A percentile compares a stretch with the other conserved stretches of the same genome.
Evolutionary conservation across 2,113 vertebrate genomes (phyloP).

Genomic region (Myotis brandtii): DNA sequence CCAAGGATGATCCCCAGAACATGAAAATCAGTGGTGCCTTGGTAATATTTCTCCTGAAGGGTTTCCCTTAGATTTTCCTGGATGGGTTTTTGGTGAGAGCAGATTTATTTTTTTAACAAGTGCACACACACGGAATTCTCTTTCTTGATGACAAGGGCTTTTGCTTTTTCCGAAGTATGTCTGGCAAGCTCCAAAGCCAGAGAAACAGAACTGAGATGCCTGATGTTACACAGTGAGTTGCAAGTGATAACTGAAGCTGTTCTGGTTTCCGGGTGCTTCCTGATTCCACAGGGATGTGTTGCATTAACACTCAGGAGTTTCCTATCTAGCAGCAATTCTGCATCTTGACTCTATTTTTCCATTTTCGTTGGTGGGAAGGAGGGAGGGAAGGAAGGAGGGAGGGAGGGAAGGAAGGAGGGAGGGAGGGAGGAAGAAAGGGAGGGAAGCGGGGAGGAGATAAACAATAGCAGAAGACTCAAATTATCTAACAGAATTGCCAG

Average conservation of each 20-base stretch:
- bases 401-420: not conserved
- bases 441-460: not conserved
- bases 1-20: not conserved
- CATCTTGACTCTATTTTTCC: not conserved
- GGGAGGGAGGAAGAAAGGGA: not conserved
- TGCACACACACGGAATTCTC: slow-evolving; percentile 43
- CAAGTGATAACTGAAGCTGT: not conserved
- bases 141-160: slow-evolving; percentile 42
- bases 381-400: not conserved
- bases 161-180: slow-evolving; percentile 52
- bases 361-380: slow-evolving; percentile 19
- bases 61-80: slow-evolving; percentile 64
- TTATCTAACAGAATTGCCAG: not conserved
- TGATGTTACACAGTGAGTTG: not conserved
- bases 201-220: slow-evolving; percentile 30
- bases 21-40: not conserved
- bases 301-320: slow-evolving; percentile 14
- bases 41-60: slow-evolving; percentile 53
- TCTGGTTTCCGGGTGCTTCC: not conserved
- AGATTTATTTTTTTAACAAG: slow-evolving; percentile 77
- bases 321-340: not conserved
- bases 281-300: not conserved
- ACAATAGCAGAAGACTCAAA: not conserved
- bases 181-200: slow-evolving; percentile 47
- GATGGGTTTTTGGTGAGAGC: slow-evolving; percentile 60